Percentiles rank a stretch among this genome's conserved stretches.
Conservation (phyloP, 1,140 invertebrate species). For the Aphidius gifuensis region DNA sequence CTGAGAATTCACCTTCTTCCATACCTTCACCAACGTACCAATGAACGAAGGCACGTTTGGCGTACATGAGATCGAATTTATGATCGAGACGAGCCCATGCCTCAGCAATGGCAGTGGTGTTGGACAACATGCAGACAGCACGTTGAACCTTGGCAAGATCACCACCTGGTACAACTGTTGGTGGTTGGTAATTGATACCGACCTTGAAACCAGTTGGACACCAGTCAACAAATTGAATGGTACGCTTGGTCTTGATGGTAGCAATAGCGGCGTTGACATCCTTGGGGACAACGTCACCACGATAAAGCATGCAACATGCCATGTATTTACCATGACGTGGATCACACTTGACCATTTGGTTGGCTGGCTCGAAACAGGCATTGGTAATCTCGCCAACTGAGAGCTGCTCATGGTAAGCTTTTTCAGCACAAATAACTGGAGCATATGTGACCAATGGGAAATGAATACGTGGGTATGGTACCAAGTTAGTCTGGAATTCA, state of each 20-base stretch:
- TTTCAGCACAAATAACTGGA: constrained; percentile 80
- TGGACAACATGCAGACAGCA: constrained; percentile 76
- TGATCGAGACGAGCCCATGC: constrained; percentile 76
- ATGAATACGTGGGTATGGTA: constrained; percentile 80
- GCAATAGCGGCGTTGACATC: constrained; percentile 83
- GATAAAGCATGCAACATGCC: constrained; percentile 81
- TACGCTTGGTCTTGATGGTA: constrained; percentile 79
- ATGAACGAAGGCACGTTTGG: constrained; percentile 81
- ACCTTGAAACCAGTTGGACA: constrained; percentile 86
- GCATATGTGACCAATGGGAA: constrained; percentile 85
- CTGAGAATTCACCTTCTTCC: constrained; percentile 77
- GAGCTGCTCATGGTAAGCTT: constrained; percentile 79
- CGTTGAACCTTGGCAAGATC: constrained; percentile 74
- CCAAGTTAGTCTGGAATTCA: constrained; percentile 87
- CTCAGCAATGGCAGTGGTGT: constrained; percentile 79
- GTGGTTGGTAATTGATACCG: constrained; percentile 77
- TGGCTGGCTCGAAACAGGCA: constrained; percentile 84
- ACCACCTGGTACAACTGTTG: constrained; percentile 78
- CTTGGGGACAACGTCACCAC: constrained; percentile 74
- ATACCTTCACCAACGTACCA: constrained; percentile 86
- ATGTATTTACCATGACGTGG: constrained; percentile 87
- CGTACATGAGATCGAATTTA: constrained; percentile 82
- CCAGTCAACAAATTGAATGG: constrained; percentile 89
- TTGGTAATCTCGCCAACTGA: constrained; percentile 85
- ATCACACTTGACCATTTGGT: constrained; percentile 93